Evolutionary conservation across 2,888 invertebrate genomes (phyloP).

Genomic region (Caenorhabditis plicata): DNA sequence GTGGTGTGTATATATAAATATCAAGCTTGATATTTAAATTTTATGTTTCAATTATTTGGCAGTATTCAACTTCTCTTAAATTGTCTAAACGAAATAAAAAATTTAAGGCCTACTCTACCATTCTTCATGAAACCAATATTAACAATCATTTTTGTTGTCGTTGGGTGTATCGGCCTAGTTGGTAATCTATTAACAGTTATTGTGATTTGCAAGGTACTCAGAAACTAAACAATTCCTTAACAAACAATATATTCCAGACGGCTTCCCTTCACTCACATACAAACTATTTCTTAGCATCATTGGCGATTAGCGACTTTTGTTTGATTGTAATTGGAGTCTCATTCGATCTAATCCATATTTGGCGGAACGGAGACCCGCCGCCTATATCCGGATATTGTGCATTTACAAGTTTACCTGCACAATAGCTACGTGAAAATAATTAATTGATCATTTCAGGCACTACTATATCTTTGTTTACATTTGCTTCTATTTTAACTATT

Average conservation of each 20-base stretch:
- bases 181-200: constrained; percentile 59
- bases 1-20: background rate
- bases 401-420: constrained; percentile 43
- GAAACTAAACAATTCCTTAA: no score
- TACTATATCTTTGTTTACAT: constrained; percentile 61
- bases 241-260: constrained; percentile 46
- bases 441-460: constrained; percentile 40
- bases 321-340: constrained; percentile 62
- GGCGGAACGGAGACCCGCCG: constrained; percentile 47
- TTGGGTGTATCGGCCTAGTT: constrained; percentile 57
- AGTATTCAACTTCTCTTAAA: no score
- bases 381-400: constrained; percentile 58
- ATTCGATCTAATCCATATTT: constrained; percentile 59
- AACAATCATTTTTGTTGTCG: constrained; percentile 52
- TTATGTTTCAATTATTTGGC: constrained; percentile 4
- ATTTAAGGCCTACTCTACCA: constrained; percentile 3
- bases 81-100: background rate
- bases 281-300: constrained; percentile 61
- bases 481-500: constrained; percentile 62
- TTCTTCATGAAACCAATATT: constrained; percentile 38
- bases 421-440: background rate
- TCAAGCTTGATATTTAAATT: background rate
- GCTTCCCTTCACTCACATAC: constrained; percentile 60
- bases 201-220: constrained; percentile 36
- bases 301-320: constrained; percentile 53